Conservation (phyloP, 1,140 invertebrate genomes). For the Cryptotermes secundus region DNA sequence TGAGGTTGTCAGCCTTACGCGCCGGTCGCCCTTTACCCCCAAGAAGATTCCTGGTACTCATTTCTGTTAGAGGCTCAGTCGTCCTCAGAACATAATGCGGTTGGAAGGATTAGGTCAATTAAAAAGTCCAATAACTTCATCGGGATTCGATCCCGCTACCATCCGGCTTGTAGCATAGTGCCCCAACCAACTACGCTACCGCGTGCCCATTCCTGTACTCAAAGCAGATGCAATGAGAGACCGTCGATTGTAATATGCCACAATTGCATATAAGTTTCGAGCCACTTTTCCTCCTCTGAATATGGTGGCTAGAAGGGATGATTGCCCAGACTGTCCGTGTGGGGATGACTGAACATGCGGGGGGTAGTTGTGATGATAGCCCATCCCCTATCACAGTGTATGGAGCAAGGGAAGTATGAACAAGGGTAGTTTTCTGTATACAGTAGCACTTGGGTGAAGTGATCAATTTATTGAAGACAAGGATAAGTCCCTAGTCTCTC, state of each 20-base stretch:
- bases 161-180: too few relatives aligned
- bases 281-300: background rate
- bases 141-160: too few relatives aligned
- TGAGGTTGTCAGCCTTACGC: too few relatives aligned
- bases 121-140: too few relatives aligned
- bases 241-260: background rate
- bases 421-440: slow-evolving; percentile 19
- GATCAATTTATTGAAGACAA: slow-evolving; percentile 20
- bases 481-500: background rate
- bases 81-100: too few relatives aligned
- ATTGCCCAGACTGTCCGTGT: background rate
- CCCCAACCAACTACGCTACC: too few relatives aligned
- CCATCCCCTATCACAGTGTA: background rate
- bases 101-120: too few relatives aligned
- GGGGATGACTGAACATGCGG: background rate
- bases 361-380: slow-evolving; percentile 9
- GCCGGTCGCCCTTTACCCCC: too few relatives aligned
- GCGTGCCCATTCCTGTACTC: too few relatives aligned
- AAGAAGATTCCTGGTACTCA: too few relatives aligned
- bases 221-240: background rate
- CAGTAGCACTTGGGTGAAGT: slow-evolving; percentile 6
- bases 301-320: background rate
- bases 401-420: background rate
- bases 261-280: background rate
- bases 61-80: too few relatives aligned